Conservation (phyloP, 2,888 invertebrate species). For the Allacma fusca region DNA sequence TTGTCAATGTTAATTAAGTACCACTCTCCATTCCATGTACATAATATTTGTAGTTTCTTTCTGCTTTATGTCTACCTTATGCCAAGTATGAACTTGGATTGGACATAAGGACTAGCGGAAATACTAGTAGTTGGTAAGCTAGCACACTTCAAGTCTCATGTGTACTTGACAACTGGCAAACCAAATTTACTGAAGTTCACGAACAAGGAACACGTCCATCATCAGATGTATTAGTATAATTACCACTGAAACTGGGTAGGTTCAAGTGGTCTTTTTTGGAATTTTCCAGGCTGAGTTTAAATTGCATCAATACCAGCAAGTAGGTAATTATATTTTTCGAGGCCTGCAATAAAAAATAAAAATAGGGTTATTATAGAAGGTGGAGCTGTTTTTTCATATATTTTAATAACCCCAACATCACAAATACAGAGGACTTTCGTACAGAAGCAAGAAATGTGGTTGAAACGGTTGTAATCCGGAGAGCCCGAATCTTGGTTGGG, state of each 20-base stretch:
- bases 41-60: too few relatives aligned
- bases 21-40: too few relatives aligned
- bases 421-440: too few relatives aligned
- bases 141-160: too few relatives aligned
- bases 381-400: too few relatives aligned
- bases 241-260: neutral
- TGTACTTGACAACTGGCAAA: too few relatives aligned
- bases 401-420: too few relatives aligned
- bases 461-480: constrained; percentile 54
- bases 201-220: neutral
- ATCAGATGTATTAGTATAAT: neutral
- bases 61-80: too few relatives aligned
- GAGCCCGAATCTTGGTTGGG: constrained; percentile 55
- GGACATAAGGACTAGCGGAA: too few relatives aligned
- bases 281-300: constrained; percentile 57
- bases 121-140: too few relatives aligned
- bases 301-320: constrained; percentile 58
- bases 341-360: constrained; percentile 28
- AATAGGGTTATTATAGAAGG: constrained; percentile 40
- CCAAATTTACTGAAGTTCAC: neutral
- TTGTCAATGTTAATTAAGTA: too few relatives aligned
- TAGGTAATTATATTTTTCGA: constrained; percentile 57
- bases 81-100: too few relatives aligned
- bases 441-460: constrained; percentile 57
- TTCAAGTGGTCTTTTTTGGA: neutral